A percentile compares a stretch with the other conserved stretches of the same genome.
Conservation (phyloP, 2,797 vertebrate species). For the Hydrocynus forskahlii region DNA sequence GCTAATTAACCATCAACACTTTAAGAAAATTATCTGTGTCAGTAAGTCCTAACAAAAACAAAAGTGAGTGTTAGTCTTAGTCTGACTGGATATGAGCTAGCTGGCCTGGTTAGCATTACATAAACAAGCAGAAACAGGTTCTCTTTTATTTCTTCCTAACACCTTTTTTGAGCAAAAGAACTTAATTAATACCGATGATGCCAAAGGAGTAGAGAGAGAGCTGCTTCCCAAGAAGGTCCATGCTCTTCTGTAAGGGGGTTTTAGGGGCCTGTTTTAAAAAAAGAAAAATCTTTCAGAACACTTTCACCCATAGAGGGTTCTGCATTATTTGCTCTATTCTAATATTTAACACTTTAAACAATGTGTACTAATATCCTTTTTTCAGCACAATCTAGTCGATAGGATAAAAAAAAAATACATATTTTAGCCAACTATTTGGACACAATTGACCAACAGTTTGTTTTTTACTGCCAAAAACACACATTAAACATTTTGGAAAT, state of each 20-base stretch:
- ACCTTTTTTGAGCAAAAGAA: not conserved
- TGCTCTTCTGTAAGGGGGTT: conserved; percentile 96
- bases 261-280: conserved; percentile 85
- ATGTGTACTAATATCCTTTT: no score
- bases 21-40: not conserved
- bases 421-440: no score
- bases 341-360: no score
- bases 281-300: not conserved
- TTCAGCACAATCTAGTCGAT: no score
- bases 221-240: conserved; percentile 97
- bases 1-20: not conserved
- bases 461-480: no score
- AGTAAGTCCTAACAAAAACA: not conserved
- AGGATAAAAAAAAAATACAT: no score
- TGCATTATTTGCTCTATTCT: no score
- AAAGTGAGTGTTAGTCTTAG: not conserved
- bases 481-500: no score
- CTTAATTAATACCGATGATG: conserved; percentile 86
- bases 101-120: not conserved
- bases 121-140: not conserved
- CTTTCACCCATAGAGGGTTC: no score
- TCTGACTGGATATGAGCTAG: no score
- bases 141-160: no score
- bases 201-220: conserved; percentile 96
- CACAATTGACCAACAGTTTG: no score